phyloP scores from a whole-genome alignment of 2,113 vertebrate genomes.

The Sebastes schlegelii region DNA sequence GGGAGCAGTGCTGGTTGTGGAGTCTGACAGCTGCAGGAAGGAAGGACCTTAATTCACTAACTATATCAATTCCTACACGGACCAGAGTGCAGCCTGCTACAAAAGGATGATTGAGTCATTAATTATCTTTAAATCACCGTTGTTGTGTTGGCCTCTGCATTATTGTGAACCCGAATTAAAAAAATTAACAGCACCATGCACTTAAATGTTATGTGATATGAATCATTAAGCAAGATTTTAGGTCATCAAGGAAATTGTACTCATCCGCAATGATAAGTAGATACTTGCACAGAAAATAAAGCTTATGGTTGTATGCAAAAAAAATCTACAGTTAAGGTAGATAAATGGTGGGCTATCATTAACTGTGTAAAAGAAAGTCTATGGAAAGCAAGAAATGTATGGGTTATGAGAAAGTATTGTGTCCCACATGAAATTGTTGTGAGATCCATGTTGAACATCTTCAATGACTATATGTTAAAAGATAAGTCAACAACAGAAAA shows the following conservation, averaged over 20 bases:
- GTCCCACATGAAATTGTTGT: background rate
- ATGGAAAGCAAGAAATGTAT: background rate
- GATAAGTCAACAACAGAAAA: background rate
- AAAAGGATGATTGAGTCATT: too few relatives aligned
- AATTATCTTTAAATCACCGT: background rate
- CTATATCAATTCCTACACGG: rapidly evolving
- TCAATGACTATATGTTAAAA: background rate
- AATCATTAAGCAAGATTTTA: background rate
- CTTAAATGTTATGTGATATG: too few relatives aligned
- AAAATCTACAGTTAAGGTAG: background rate
- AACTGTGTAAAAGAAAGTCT: background rate
- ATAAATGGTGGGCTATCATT: background rate
- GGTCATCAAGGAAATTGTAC: background rate
- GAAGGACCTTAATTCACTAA: background rate
- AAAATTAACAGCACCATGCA: too few relatives aligned
- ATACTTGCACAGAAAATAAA: background rate
- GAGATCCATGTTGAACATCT: background rate
- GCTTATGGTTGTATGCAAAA: too few relatives aligned
- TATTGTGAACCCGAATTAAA: background rate
- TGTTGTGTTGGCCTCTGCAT: background rate
- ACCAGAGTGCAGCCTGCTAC: too few relatives aligned
- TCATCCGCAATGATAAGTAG: background rate
- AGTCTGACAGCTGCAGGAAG: too few relatives aligned
- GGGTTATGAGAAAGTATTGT: background rate
- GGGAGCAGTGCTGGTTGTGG: too few relatives aligned